A percentile compares a stretch with the other conserved stretches of the same genome.
Evolutionary conservation across 2,113 vertebrate species (phyloP).

Genomic region (Cyanoderma ruficeps): DNA sequence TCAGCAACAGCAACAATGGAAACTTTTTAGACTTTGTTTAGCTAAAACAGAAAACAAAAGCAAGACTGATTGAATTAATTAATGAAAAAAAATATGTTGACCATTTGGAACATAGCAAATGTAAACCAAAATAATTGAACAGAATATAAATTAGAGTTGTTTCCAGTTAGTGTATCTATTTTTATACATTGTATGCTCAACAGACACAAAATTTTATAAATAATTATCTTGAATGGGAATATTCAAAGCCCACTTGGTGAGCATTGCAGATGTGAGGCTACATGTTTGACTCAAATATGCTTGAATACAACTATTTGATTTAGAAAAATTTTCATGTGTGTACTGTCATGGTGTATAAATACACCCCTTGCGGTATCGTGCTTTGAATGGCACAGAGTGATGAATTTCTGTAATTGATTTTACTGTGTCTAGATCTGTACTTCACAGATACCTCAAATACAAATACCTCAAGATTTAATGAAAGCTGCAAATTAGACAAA

Average conservation of each 20-base stretch:
- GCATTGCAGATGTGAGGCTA: slow-evolving; percentile 16
- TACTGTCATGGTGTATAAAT: neutral
- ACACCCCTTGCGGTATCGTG: neutral
- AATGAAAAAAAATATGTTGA: slow-evolving; percentile 71
- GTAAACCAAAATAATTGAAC: slow-evolving; percentile 50
- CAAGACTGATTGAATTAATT: slow-evolving; percentile 70
- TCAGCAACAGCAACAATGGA: slow-evolving; percentile 65
- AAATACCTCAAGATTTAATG: neutral
- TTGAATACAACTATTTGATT: slow-evolving; percentile 18
- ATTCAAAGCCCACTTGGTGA: slow-evolving; percentile 21
- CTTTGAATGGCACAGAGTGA: neutral
- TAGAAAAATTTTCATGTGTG: slow-evolving; percentile 39
- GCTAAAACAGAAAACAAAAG: slow-evolving; percentile 71
- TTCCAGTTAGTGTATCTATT: slow-evolving; percentile 60
- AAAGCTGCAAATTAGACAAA: neutral
- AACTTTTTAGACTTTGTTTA: slow-evolving; percentile 68
- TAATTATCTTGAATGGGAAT: slow-evolving; percentile 43
- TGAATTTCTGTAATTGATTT: neutral
- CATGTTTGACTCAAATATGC: neutral
- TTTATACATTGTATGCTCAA: slow-evolving; percentile 50
- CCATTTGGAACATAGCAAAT: slow-evolving; percentile 41
- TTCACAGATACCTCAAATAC: neutral
- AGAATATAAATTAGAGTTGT: slow-evolving; percentile 56
- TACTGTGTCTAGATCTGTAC: neutral
- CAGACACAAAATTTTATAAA: slow-evolving; percentile 31